Conservation (phyloP, 2,797 vertebrate species). For the Picus viridis region DNA sequence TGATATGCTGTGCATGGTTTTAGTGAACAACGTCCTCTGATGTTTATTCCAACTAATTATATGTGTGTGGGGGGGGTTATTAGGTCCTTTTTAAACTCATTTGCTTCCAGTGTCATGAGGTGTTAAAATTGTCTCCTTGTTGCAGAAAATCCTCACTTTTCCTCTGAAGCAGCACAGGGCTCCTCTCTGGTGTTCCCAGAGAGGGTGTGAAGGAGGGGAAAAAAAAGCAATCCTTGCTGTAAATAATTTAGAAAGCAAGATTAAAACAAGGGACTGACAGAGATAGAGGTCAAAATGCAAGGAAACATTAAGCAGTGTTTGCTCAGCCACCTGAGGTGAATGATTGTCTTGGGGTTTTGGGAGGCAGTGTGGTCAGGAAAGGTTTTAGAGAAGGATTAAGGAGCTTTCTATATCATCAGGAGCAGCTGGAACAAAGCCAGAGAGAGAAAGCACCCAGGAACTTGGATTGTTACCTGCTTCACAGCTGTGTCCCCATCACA, state of each 20-base stretch:
- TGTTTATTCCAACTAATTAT: slow-evolving; percentile 24
- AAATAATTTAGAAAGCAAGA: background rate
- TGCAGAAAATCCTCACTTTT: background rate
- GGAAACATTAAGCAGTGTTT: background rate
- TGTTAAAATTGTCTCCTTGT: background rate
- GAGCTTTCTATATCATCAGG: background rate
- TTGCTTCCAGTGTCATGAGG: background rate
- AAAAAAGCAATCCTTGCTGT: background rate
- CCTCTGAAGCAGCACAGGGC: background rate
- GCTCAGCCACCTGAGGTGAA: background rate
- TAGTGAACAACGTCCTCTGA: background rate
- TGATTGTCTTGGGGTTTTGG: background rate
- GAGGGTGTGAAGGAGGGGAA: too few species aligned
- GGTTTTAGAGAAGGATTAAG: background rate
- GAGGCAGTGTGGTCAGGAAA: background rate
- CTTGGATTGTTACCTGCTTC: background rate
- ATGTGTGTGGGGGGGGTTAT: too few species aligned
- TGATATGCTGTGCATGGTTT: slow-evolving; percentile 30
- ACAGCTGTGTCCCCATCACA: background rate
- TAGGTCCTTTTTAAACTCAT: background rate
- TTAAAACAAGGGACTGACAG: background rate
- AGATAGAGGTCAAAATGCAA: background rate
- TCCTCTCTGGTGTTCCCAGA: background rate
- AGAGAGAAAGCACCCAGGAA: background rate
- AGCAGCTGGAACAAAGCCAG: background rate